Percentiles rank a stretch among this genome's conserved stretches.
phyloP scores from a whole-genome alignment of 2,797 vertebrate genomes.

The Chiroxiphia lanceolata region DNA sequence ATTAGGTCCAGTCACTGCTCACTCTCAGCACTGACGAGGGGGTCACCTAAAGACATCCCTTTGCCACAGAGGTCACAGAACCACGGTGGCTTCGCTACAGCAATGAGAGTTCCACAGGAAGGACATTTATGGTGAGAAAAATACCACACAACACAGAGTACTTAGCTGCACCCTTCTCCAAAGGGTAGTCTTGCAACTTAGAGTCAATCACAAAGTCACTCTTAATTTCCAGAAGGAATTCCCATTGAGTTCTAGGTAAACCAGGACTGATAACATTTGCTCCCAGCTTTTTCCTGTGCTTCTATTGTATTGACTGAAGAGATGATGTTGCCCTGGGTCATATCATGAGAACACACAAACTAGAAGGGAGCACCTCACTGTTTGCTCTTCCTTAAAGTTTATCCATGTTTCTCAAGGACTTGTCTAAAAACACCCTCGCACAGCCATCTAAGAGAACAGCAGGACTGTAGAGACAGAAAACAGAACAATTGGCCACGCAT shows the following conservation, averaged over 20 bases:
- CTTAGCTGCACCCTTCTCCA: neutral
- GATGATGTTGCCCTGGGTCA: neutral
- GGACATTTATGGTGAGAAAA: neutral
- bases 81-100: neutral
- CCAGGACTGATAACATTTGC: neutral
- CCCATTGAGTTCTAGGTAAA: neutral
- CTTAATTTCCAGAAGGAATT: neutral
- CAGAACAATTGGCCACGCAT: neutral
- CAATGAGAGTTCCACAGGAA: fast-evolving
- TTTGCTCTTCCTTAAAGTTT: neutral
- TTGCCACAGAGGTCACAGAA: neutral
- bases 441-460: neutral
- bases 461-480: neutral
- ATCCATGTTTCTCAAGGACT: neutral
- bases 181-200: neutral
- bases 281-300: neutral
- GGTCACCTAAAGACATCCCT: neutral
- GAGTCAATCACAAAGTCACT: neutral
- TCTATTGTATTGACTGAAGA: neutral
- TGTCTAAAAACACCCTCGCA: neutral
- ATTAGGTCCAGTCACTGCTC: neutral
- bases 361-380: neutral
- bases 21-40: neutral
- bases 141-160: neutral
- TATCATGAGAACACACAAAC: neutral